Base-by-base conservation (phyloP, 2,797 vertebrate genomes). In the Pelochelys cantorii region DNA sequence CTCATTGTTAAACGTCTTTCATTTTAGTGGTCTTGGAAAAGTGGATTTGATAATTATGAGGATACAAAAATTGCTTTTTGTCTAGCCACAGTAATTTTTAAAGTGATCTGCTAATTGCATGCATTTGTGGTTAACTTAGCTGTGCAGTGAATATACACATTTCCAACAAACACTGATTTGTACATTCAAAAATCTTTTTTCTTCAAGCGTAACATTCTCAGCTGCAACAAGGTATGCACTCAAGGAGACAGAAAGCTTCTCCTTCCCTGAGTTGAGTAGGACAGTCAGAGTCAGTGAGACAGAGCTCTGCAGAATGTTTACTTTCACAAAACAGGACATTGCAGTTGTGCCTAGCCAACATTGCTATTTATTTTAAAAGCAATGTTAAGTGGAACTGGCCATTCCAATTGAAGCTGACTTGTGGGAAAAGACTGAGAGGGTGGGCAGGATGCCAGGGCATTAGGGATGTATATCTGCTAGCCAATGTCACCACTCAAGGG, bases 81-180 rank as follows among this genome's bases (percentile, higher is more conserved):
- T 10, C 52, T 0, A 0, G 14, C 23, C 31, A 52, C n/a, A 65
- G 2, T 68, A 34, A 34, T 68, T 0, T 0, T n/a, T 77, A 86
- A 82, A 7, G 78, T 0, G 0, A 74, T 1, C 3, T 29, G 17
- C 52, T 37, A 48, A 7, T 4, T 1, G 2, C 2, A 62, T 37
- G 29, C 68, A 79, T 71, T 77, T 81, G 81, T 55, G 34, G 11
- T 18, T 81, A 55, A 74, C 62, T 2, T 86, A n/a, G 53, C 55
- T 86, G 94, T 11, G 4, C 18, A 65, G 5, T 22, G 27, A 79
- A 89, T 11, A 53, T 1, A 55, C 1, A 12, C 11, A 22, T 74
- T 34, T 11, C 34, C 71, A 74, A 5, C 37, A 42, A 17, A 75
- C 23, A 75, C 22, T 25, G 71, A n/a, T 34, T 34, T 68, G n/a